Percentiles rank a stretch among this genome's conserved stretches.
phyloP scores from a whole-genome alignment of 2,888 invertebrate genomes.

The Merodon equestris region DNA sequence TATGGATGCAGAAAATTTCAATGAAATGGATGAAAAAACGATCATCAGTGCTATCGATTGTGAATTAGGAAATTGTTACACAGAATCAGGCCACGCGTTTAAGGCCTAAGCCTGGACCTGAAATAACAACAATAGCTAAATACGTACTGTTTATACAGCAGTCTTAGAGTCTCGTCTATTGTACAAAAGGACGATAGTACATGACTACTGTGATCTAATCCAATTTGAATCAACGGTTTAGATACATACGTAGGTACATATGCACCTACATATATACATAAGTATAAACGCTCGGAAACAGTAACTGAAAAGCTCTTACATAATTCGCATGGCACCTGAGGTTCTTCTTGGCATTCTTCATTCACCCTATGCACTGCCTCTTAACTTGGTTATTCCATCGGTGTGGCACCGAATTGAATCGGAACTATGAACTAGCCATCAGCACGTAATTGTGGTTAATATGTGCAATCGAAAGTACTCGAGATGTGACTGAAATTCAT shows the following conservation, averaged over 20 bases:
- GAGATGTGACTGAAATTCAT: conserved; percentile 62
- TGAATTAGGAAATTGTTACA: conserved; percentile 9
- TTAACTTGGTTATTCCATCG: conserved; percentile 42
- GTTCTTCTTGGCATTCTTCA: conserved; percentile 9
- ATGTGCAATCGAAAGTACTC: conserved; percentile 56
- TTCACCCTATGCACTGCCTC: background rate
- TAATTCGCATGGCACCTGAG: conserved; percentile 23
- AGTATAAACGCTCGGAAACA: too few relatives aligned
- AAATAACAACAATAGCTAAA: conserved; percentile 28
- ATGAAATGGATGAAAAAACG: conserved; percentile 8
- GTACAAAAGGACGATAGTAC: too few relatives aligned
- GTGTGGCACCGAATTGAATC: conserved; percentile 46
- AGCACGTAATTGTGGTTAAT: conserved; percentile 26
- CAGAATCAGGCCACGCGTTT: conserved; percentile 24
- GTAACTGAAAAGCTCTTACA: conserved; percentile 36
- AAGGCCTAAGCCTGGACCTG: conserved; percentile 24
- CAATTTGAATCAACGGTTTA: background rate
- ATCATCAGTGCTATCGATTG: background rate
- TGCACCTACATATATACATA: conserved; percentile 13
- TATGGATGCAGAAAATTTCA: conserved; percentile 30
- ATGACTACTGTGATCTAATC: too few relatives aligned
- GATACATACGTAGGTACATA: conserved; percentile 2
- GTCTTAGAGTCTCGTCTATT: background rate
- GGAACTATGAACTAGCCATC: conserved; percentile 52
- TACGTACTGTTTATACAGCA: conserved; percentile 24